Base-by-base conservation (phyloP, 2,888 invertebrate genomes). In the Thelaira solivaga region DNA sequence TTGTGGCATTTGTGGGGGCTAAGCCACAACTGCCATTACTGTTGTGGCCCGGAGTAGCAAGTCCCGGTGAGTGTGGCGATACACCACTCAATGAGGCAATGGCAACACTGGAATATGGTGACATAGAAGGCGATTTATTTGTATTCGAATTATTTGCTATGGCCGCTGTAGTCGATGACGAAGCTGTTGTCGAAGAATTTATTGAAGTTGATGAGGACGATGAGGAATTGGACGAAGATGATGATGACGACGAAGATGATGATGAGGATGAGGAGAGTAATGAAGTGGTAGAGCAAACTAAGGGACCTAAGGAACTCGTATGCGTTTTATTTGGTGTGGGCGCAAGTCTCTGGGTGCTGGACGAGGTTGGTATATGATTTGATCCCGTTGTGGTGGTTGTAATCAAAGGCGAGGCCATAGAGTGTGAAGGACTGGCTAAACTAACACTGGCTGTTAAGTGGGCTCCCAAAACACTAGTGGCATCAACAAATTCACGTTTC, bases 401-500 rank as follows among this genome's bases (percentile, higher is more conserved):
- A 57, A 39, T 74, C 34, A 53, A 68, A 51, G 82, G 82, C 69
- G 82, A 80, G 57, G 83, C 81, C 65, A 81, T 81, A 51, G 81
- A 80, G 39, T 82, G 80, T 5, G 80, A 69, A 20, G 80, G 75
- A 68, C 80, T 78, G 62, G 76, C 75, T 18, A 81, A 29, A 22
- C 81, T 80, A 24, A 82, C 80, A 24, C 77, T 81, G 59, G 82
- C 82, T 76, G 84, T 85, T 36, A 85, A 84, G 81, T 83, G 83
- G 76, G 82, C 82, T 65, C 83, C 80, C 41, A 82, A 61, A 7
- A 85, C 82, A 74, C 85, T 86, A 64, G 84, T 77, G 45, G 84
- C 80, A 83, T 86, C 84, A 75, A 88, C 87, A 79, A 86, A 88
- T 83, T 89, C 89, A 26, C 88, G 86, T 82, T 89, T 89, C 51